Conservation (phyloP, 2,797 vertebrate genomes). For the Scolopax bukidnonensis region DNA sequence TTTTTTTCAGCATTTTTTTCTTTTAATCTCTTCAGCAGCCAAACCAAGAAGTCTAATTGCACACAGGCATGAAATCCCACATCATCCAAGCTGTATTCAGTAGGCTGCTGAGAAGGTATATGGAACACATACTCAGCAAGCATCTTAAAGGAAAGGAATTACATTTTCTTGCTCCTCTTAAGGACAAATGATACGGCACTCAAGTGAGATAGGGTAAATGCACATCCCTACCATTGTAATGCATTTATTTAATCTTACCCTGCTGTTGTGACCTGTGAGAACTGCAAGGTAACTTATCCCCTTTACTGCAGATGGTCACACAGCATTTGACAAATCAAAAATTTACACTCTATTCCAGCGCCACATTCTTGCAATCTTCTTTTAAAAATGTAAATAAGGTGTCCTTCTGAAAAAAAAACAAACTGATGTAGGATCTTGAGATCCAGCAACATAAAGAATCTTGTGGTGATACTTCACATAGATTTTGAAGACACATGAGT, state of each 20-base stretch:
- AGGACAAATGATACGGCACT: neutral
- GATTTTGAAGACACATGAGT: neutral
- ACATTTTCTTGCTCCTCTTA: neutral
- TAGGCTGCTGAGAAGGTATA: neutral
- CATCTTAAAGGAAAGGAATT: neutral
- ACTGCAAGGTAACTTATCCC: neutral
- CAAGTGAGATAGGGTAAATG: neutral
- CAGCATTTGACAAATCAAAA: neutral
- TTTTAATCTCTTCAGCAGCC: neutral
- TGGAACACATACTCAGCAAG: neutral
- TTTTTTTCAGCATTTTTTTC: neutral
- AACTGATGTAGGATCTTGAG: neutral
- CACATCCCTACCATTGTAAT: neutral
- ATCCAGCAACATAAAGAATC: neutral
- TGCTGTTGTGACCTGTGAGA: neutral
- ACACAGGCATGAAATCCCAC: neutral
- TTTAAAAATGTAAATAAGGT: neutral
- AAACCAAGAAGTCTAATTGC: neutral
- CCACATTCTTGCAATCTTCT: neutral
- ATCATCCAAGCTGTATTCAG: neutral
- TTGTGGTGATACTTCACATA: neutral
- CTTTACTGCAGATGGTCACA: neutral
- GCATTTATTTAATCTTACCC: neutral
- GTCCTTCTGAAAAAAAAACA: neutral
- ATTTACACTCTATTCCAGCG: neutral